Evolutionary conservation across 1,140 invertebrate species (phyloP), one percentile per base, ranked within the genome.

Genomic region (Papilio helenus): DNA sequence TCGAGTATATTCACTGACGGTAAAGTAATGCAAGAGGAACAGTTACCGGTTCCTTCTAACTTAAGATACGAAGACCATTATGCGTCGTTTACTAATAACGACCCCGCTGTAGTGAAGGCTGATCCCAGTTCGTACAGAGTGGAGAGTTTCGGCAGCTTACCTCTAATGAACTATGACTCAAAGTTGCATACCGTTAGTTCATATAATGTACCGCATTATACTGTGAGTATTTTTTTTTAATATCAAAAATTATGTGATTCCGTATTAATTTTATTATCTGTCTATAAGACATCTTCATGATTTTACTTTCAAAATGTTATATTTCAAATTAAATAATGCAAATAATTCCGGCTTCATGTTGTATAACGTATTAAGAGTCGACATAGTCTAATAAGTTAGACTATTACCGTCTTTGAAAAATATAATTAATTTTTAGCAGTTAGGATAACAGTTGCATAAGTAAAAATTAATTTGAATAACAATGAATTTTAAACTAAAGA

Each of bases 161-260:
- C 93, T 16, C 71, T 94, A 20, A 94, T 93, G 92, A 86, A 91
- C 46, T 89, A 91, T 79, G 84, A 92, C 71, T 92, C 92, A 42
- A 94, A 94, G 73, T 76, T 92, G 46, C 84, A 90, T 51, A 84
- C 87, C n/a, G 89, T 91, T 12, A 90, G 89, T 79, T 94, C 93
- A 0, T 94, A 94, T 72, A 90, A 85, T 55, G 93, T 94, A 20
- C 92, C 93, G 10, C 92, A 94, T 87, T 94, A 93, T 79, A 88
- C 89, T 26, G 93, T 94, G 88, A 93, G 92, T 93, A 88, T 46
- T 46, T 46, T 46, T 46, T 16, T 46, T 16, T 7, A 14, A 39
- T 39, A 39, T 39, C 34, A 12, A 46, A 46, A 16, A 46, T 14
- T 46, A 46, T 16, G 44, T 46, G 44, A 46, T 46, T 46, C 12